phyloP scores from a whole-genome alignment of 1,140 invertebrate species.

The Nasonia longicornis region DNA sequence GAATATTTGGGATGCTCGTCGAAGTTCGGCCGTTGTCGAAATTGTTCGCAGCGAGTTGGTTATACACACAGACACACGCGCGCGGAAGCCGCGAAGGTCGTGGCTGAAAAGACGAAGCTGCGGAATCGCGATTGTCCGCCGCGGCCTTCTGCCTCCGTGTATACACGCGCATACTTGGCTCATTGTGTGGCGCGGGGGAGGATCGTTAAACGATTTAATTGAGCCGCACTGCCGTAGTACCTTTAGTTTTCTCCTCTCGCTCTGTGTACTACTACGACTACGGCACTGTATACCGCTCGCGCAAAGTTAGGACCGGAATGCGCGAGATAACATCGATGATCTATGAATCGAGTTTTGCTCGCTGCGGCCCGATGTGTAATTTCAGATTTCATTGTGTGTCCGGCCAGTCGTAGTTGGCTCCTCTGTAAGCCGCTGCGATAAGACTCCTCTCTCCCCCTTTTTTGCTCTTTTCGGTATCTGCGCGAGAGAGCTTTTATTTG shows the following conservation, averaged over 20 bases:
- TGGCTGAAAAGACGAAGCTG: background rate
- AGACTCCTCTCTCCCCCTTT: background rate
- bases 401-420: background rate
- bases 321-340: constrained; percentile 35
- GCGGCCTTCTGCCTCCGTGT: background rate
- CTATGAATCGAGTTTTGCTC: constrained; percentile 36
- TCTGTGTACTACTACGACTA: background rate
- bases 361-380: background rate
- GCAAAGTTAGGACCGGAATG: background rate
- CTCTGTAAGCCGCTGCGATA: background rate
- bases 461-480: too few species aligned
- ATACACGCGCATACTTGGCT: background rate
- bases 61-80: background rate
- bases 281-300: background rate
- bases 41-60: constrained; percentile 30
- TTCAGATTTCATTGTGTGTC: constrained; percentile 9
- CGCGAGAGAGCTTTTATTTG: background rate
- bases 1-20: constrained; percentile 39
- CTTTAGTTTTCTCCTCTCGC: background rate
- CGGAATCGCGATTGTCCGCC: constrained; percentile 19
- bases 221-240: constrained; percentile 1
- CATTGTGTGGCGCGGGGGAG: background rate
- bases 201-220: constrained; percentile 46
- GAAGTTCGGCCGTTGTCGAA: constrained; percentile 34
- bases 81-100: background rate